Base-by-base conservation (phyloP, 1,140 invertebrate species). In the Plodia interpunctella region DNA sequence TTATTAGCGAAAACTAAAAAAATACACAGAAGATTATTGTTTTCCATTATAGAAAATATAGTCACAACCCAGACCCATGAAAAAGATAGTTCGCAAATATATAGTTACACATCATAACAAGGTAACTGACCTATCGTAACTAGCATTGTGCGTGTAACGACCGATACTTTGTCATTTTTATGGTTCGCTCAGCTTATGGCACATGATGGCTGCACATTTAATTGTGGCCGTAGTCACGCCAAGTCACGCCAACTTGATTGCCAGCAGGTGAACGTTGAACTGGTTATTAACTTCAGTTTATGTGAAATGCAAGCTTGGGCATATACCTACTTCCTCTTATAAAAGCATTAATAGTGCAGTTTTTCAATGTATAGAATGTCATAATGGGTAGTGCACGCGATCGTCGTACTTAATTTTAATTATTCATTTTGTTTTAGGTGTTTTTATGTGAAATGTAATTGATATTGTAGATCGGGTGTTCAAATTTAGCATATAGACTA, bases 61-160 rank as follows among this genome's bases (percentile, higher is more conserved):
- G 6, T 25, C 2, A 25, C 6, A 25, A 25, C 6, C n/a, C n/a
- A n/a, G n/a, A n/a, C n/a, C n/a, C n/a, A n/a, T 3, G 6, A 25
- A 25, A 25, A 25, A 25, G 21, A 25, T 25, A 25, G 21, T n/a
- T n/a, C 21, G 21, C 21, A 25, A 25, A 25, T 25, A 25, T 25
- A 25, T 25, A 25, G 21, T 25, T 25, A 25, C 21, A 25, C 13
- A 44, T n/a, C 3, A n/a, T 15, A 44, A 44, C 38, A 44, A 44
- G 38, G 38, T 44, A 44, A 44, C 38, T 44, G 38, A 44, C 38
- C 38, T 44, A 44, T 44, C 38, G 15, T 44, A 44, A 44, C 38
- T 15, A 44, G 38, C 13, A 44, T 44, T 44, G 38, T 44, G 38
- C 38, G 38, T 44, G 38, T 44, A 44, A 44, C 38, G 13, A 44